Percentiles rank a stretch among this genome's conserved stretches.
Conservation (phyloP, 2,797 vertebrate genomes). For the Poecilia velifera region DNA sequence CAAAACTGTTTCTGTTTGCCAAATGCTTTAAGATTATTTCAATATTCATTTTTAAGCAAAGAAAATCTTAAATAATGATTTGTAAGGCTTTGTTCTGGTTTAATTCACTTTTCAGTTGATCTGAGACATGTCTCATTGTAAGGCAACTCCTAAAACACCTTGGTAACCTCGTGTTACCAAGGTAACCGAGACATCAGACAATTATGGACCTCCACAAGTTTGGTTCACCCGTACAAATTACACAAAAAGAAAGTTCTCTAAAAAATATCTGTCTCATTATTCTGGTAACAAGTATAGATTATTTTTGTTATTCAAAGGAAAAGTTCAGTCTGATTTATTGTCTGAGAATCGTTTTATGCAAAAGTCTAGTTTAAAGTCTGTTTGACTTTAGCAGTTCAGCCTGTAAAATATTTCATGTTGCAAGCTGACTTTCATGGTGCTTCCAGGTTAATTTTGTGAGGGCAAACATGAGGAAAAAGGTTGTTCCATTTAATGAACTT, state of each 20-base stretch:
- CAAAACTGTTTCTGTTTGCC: background rate
- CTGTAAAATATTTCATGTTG: slow-evolving; percentile 1
- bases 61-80: background rate
- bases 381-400: background rate
- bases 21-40: background rate
- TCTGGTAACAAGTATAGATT: background rate
- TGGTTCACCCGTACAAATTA: background rate
- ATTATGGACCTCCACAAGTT: background rate
- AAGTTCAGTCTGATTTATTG: background rate
- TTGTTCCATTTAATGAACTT: background rate
- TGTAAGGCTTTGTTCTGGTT: background rate
- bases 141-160: background rate
- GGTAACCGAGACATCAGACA: background rate
- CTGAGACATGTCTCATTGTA: background rate
- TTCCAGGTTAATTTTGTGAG: background rate
- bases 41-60: background rate
- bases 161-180: background rate
- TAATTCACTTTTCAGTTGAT: background rate
- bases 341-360: background rate
- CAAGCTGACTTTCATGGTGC: background rate
- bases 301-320: background rate
- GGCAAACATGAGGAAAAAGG: background rate
- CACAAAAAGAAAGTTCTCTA: background rate
- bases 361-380: background rate
- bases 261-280: background rate